These are phyloP conservation scores for Charanyca ferruginea DNA, from an alignment of 2,888 invertebrate genomes.

Conservation along the genomic window DNA sequence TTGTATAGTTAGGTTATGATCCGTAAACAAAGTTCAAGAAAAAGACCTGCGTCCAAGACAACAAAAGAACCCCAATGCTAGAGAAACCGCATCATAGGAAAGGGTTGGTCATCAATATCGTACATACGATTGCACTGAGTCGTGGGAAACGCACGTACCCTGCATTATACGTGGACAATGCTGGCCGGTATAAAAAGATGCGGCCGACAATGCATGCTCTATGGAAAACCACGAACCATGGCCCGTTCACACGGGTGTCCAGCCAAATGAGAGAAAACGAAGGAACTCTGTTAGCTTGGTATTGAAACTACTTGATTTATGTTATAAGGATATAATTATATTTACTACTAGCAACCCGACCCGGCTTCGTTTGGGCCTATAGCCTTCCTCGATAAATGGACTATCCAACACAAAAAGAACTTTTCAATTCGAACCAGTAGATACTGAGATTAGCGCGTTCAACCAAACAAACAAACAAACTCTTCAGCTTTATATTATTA, in stretches of 20 bases:
- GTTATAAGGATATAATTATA: too few species aligned
- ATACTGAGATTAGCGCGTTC: too few species aligned
- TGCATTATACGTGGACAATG: constrained; percentile 77
- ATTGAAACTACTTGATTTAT: constrained; percentile 54
- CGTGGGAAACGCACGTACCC: constrained; percentile 80
- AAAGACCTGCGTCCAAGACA: neutral
- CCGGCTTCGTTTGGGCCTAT: too few species aligned
- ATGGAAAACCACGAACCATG: constrained; percentile 81
- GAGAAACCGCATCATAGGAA: constrained; percentile 49
- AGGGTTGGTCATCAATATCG: constrained; percentile 43
- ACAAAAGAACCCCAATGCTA: constrained; percentile 23
- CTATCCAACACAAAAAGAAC: too few species aligned
- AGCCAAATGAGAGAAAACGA: constrained; percentile 49
- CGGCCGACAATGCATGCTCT: constrained; percentile 77
- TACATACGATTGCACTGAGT: constrained; percentile 54
- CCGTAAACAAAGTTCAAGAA: neutral
- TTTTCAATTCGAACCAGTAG: too few species aligned
- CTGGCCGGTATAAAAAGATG: constrained; percentile 82
- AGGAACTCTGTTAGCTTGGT: constrained; percentile 47
- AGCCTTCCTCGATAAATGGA: too few species aligned
- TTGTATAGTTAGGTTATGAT: too few species aligned
- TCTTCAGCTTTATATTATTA: too few species aligned
- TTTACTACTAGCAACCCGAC: too few species aligned
- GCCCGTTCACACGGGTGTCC: constrained; percentile 74
- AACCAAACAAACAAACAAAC: too few species aligned